Percentiles rank a stretch among this genome's conserved stretches.
phyloP scores from a whole-genome alignment of 2,888 invertebrate genomes.

The Epinotia bilunana region DNA sequence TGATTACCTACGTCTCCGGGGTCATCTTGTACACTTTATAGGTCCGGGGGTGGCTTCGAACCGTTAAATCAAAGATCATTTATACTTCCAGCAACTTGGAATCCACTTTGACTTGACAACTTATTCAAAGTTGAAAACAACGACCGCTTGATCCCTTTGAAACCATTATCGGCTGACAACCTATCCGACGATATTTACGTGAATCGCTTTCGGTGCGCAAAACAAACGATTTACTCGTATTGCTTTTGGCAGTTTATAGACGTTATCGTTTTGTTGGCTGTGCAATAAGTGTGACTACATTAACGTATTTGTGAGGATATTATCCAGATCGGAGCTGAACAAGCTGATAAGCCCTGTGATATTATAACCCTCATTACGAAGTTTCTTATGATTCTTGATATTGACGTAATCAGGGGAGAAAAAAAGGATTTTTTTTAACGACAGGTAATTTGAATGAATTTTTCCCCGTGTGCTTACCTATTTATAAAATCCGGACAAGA shows the following conservation, averaged over 20 bases:
- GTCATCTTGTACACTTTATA: not conserved
- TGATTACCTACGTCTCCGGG: not conserved
- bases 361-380: constrained; percentile 9
- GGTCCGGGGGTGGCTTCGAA: not conserved
- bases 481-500: too few relatives aligned
- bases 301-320: constrained; percentile 16
- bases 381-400: not conserved
- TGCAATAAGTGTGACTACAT: constrained; percentile 16
- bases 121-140: constrained; percentile 41
- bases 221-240: constrained; percentile 37
- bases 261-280: constrained; percentile 34
- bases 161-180: constrained; percentile 39
- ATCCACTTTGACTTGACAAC: constrained; percentile 38
- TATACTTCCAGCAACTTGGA: constrained; percentile 30
- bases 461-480: too few relatives aligned
- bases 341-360: constrained; percentile 3
- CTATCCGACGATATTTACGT: constrained; percentile 35
- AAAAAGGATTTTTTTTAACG: not conserved
- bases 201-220: constrained; percentile 28
- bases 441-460: too few relatives aligned
- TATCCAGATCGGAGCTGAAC: constrained; percentile 21
- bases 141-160: constrained; percentile 38
- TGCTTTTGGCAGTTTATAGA: constrained; percentile 38
- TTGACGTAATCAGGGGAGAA: not conserved
- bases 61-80: constrained; percentile 25